Base-by-base conservation (phyloP, 2,888 invertebrate genomes). In the Diplazon laetatorius region DNA sequence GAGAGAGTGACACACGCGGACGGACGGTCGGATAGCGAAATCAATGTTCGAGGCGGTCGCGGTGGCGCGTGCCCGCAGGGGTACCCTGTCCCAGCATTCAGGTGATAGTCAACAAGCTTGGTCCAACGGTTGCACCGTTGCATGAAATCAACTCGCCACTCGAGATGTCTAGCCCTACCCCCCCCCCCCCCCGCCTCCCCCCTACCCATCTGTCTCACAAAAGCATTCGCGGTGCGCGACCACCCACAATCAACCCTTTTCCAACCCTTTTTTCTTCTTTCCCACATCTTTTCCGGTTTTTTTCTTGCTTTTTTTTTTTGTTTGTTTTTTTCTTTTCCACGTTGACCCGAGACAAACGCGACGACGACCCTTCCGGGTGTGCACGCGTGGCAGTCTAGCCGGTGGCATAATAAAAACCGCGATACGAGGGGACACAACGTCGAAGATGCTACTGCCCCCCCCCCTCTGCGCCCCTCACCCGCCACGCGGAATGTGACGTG, bases 81-180 rank as follows among this genome's bases (percentile, higher is more conserved):
- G 96, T 96, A 97, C 97, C 97, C 97, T 97, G 97, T 97, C 97
- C 97, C 97, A 97, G 97, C 97, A 97, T 97, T 97, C 97, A 97
- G 97, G 97, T 96, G 96, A 96, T 95, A 95, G 88, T 88, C 87
- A 84, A 87, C 83, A 86, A 87, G 85, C 87, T 86, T 86, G 87
- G 85, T 85, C 85, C 82, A 57, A 62, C 55, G 60, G 59, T 69
- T 73, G 20, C 46, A 37, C 20, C 14, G 37, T 35, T 55, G 2
- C 55, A 55, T 55, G 55, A 42, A 66, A 78, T 73, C 65, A 39
- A 66, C 50, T 70, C 59, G 63, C 76, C 39, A 76, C 81, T 76
- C 68, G 73, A 80, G 71, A 75, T 46, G 75, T 78, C 73, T 80
- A 70, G 69, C 70, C 55, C 16, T 6, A n/a, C n/a, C n/a, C n/a